A percentile compares a stretch with the other conserved stretches of the same genome.
Conservation (phyloP, 2,888 invertebrate species). For the Drosophila buzzatii region DNA sequence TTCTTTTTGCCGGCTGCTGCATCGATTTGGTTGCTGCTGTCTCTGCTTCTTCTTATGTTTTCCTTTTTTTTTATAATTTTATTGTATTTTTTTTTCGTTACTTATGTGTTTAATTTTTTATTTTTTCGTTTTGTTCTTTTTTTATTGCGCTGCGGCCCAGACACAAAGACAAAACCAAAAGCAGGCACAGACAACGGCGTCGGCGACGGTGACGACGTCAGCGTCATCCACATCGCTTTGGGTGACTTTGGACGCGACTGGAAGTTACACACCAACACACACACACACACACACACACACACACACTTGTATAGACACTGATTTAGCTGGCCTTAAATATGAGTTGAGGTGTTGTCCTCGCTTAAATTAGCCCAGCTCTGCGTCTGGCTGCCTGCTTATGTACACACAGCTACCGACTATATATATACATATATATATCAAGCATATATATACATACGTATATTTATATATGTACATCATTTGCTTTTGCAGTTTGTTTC, state of each 20-base stretch:
- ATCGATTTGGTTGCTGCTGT: constrained; percentile 70
- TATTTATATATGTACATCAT: constrained; percentile 30
- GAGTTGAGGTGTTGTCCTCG: constrained; percentile 83
- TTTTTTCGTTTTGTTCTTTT: constrained; percentile 32
- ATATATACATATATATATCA: constrained; percentile 5
- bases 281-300: constrained; percentile 26
- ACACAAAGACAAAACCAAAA: constrained; percentile 80
- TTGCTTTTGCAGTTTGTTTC: constrained; percentile 42
- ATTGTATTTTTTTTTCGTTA: constrained; percentile 67
- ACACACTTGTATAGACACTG: constrained; percentile 52
- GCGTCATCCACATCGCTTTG: constrained; percentile 69
- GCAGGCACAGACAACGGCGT: constrained; percentile 67
- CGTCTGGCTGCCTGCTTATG: constrained; percentile 49
- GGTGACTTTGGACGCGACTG: constrained; percentile 68
- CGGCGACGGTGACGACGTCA: constrained; percentile 46
- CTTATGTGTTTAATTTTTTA: constrained; percentile 77
- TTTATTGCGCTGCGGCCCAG: constrained; percentile 73
- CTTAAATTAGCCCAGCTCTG: constrained; percentile 76
- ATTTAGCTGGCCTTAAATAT: constrained; percentile 83
- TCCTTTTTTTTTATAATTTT: constrained; percentile 69
- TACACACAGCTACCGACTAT: constrained; percentile 18
- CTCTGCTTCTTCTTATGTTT: constrained; percentile 14
- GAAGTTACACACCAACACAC: constrained; percentile 45
- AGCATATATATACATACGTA: neutral
- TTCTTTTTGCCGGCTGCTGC: constrained; percentile 66